These are phyloP conservation scores for Cephalophus harveyi DNA, from an alignment of 2,113 vertebrate species.

Conservation along the genomic window DNA sequence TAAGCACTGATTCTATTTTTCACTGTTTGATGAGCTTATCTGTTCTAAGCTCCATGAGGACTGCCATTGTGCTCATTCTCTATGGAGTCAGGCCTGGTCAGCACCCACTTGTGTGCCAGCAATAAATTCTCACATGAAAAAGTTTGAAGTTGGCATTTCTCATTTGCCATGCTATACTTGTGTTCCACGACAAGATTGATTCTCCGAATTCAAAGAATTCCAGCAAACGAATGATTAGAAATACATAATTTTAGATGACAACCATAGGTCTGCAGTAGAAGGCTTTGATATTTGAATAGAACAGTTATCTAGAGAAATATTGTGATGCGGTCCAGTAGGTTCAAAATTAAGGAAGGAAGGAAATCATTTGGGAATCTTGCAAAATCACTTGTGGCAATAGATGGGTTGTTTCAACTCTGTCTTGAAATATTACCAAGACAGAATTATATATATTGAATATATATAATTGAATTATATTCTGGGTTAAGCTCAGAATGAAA, in stretches of 20 bases:
- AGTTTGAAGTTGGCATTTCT: background rate
- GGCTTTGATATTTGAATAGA: constrained; percentile 4
- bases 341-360: background rate
- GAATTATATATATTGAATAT: no score
- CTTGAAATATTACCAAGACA: background rate
- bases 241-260: background rate
- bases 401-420: background rate
- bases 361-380: background rate
- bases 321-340: background rate
- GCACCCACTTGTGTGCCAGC: background rate
- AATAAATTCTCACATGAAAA: background rate
- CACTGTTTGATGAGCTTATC: background rate
- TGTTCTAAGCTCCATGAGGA: background rate
- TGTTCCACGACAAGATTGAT: background rate
- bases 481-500: background rate
- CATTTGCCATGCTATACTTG: background rate
- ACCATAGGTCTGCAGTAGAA: background rate
- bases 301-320: background rate
- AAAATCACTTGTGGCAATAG: background rate
- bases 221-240: background rate
- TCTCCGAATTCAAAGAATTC: background rate
- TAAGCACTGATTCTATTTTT: background rate
- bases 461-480: no score
- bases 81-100: background rate
- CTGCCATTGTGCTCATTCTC: background rate